Evolutionary conservation across 1,140 invertebrate species (phyloP), one percentile per base, ranked within the genome.

Genomic region (Drosophila bifasciata): DNA sequence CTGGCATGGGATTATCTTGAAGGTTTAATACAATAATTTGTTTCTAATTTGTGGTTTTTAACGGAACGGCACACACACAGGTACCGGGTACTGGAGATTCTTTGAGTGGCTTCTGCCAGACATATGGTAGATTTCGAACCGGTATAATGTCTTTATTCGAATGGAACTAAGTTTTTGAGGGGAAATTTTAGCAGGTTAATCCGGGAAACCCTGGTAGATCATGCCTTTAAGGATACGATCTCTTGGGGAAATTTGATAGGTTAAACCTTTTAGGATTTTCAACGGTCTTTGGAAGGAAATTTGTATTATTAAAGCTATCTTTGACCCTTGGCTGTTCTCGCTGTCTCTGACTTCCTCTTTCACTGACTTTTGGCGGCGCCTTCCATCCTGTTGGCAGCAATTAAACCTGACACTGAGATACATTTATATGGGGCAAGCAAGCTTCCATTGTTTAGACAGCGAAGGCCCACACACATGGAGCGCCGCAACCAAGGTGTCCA

Each of bases 41-140:
- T 76, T 76, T 76, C 63, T 76, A 76, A 76, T 76, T 76, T 76
- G 73, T 76, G 73, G 72, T 76, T 75, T 75, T 59, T 67, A 55
- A 55, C 72, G 75, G 62, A 48, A 64, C 41, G 39, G 16, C 28
- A 39, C 8, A 32, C 15, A 51, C 21, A 21, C 70, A 75, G 69
- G 72, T 75, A 75, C 50, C 16, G 7, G 13, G 36, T 19, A 46
- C 48, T 48, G 11, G 40, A 43, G 19, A 17, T 32, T 49, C 61
- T 43, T 72, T 43, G 19, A 72, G 69, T 48, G 57, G 16, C 7
- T 36, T 62, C 44, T 72, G 56, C 3, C 6, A 25, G 28, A 63
- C 64, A 68, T 28, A 55, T 68, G 64, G 49, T 56, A 67, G 32
- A 46, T 62, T 67, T 68, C 49, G 16, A n/a, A 13, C 6, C 21